Conservation (phyloP, 2,888 invertebrate genomes). For the Caenorhabditis sp. region DNA sequence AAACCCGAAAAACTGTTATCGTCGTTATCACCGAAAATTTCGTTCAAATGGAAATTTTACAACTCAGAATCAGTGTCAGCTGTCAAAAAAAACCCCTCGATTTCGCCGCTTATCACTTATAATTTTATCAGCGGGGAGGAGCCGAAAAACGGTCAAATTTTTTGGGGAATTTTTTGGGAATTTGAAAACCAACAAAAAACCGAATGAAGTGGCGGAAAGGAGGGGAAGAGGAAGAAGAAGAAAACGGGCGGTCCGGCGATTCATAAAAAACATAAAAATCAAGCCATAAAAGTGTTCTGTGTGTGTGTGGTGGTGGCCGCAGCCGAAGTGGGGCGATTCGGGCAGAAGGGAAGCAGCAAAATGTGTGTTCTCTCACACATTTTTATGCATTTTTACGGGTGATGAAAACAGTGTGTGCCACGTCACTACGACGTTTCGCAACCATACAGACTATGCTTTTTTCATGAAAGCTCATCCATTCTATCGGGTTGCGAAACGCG, state of each 20-base stretch:
- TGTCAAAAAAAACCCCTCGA: no score
- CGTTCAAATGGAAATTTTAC: neutral
- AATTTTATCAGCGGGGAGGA: neutral
- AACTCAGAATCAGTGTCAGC: neutral
- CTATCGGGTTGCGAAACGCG: no score
- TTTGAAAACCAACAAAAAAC: neutral
- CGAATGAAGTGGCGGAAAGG: neutral
- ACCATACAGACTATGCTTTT: no score
- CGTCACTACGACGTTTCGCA: no score
- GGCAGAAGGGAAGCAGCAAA: no score
- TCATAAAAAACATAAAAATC: no score
- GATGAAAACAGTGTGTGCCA: no score
- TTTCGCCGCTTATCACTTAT: neutral
- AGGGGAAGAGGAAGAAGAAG: conserved; percentile 4
- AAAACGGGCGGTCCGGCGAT: neutral
- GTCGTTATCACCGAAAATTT: neutral
- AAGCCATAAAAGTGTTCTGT: no score
- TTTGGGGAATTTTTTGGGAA: neutral
- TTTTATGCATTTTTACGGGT: conserved; percentile 8
- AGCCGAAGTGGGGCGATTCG: no score
- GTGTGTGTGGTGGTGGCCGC: no score
- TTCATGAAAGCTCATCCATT: no score
- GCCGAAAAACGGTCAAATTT: no score
- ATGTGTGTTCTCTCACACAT: conserved; percentile 1
- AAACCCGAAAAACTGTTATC: neutral